These are phyloP conservation scores for Ariolimax columbianus DNA, from an alignment of 2,888 invertebrate species.

Conservation along the genomic window DNA sequence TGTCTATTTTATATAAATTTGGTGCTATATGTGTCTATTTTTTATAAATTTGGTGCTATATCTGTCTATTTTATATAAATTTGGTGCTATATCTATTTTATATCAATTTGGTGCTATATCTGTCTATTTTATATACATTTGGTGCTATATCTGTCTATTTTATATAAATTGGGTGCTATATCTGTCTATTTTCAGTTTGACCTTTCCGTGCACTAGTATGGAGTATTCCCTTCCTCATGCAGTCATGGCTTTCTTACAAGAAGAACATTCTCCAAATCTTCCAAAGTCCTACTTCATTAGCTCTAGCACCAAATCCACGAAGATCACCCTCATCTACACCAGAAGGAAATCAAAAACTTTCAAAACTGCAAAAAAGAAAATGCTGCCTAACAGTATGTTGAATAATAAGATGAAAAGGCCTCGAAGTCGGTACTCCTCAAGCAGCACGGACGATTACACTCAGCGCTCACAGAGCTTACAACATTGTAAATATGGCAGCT, in stretches of 20 bases:
- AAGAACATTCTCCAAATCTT: slow-evolving; percentile 35
- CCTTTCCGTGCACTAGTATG: neutral
- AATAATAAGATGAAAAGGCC: neutral
- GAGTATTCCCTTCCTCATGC: slow-evolving; percentile 48
- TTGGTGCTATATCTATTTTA: no score
- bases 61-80: no score
- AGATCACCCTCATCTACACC: slow-evolving; percentile 47
- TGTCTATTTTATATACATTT: no score
- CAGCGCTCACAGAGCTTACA: neutral
- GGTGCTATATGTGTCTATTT: no score
- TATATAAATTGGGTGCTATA: neutral
- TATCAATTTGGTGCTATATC: no score
- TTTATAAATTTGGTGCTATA: no score
- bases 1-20: no score
- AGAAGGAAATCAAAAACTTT: slow-evolving; percentile 11
- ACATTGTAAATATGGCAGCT: neutral
- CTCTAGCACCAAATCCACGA: slow-evolving; percentile 42
- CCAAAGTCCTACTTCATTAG: slow-evolving; percentile 49
- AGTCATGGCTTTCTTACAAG: slow-evolving; percentile 44
- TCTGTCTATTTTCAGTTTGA: neutral
- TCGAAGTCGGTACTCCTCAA: slow-evolving; percentile 14
- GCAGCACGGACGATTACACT: slow-evolving; percentile 44
- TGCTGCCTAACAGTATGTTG: neutral
- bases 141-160: no score
- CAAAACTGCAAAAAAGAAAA: slow-evolving; percentile 13